Conservation (phyloP, 2,113 vertebrate genomes). For the Clarias macrocephalus region DNA sequence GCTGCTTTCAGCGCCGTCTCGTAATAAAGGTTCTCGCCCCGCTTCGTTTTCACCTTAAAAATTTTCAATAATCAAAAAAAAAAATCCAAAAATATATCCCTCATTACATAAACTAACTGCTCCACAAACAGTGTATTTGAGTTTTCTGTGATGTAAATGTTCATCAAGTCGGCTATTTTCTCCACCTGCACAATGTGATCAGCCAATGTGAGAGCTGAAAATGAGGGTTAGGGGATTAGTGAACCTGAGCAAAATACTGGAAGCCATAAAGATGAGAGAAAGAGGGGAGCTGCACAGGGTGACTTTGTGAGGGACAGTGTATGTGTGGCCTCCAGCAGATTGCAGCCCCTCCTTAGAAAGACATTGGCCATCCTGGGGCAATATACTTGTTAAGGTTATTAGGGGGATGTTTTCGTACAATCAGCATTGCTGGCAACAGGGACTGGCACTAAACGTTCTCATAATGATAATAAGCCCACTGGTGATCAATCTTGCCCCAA, state of each 20-base stretch:
- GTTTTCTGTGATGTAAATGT: conserved; percentile 37
- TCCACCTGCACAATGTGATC: conserved; percentile 64
- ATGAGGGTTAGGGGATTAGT: conserved; percentile 46
- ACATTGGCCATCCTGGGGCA: conserved; percentile 67
- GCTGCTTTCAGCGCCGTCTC: too few relatives aligned
- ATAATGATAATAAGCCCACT: conserved; percentile 84
- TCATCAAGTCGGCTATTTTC: conserved; percentile 58
- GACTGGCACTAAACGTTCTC: conserved; percentile 87
- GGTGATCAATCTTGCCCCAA: conserved; percentile 93
- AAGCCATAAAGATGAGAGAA: conserved; percentile 52
- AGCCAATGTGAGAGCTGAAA: conserved; percentile 42
- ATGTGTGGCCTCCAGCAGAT: conserved; percentile 65
- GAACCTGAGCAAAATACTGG: conserved; percentile 51
- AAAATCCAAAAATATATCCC: background rate
- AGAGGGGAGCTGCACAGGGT: conserved; percentile 59
- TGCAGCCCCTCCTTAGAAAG: conserved; percentile 59
- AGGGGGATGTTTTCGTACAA: conserved; percentile 84
- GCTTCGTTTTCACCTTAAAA: too few relatives aligned
- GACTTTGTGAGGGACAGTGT: conserved; percentile 71
- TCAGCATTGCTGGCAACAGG: conserved; percentile 82
- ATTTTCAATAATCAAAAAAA: too few relatives aligned
- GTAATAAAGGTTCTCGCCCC: background rate
- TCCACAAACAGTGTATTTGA: background rate
- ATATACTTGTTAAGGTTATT: conserved; percentile 85
- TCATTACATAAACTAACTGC: background rate